Evolutionary conservation across 2,888 invertebrate genomes (phyloP).

Genomic region (Oxytorus armatus): DNA sequence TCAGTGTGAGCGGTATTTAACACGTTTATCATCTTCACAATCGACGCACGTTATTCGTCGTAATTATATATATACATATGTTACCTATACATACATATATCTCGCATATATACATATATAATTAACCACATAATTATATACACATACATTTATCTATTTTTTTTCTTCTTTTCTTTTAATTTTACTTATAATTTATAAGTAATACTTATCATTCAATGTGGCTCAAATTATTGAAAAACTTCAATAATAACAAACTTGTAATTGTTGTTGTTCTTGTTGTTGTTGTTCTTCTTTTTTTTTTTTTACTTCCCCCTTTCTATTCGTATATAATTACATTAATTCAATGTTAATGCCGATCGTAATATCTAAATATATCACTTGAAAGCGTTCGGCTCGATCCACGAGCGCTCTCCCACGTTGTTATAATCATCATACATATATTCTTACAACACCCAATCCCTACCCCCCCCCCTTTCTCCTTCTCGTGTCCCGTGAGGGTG

Average conservation of each 20-base stretch:
- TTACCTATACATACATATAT: constrained; percentile 68
- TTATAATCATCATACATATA: constrained; percentile 59
- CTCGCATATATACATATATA: constrained; percentile 71
- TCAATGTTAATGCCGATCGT: constrained; percentile 69
- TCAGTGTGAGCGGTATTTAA: constrained; percentile 69
- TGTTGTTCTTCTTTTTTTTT: constrained; percentile 51
- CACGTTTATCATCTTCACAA: constrained; percentile 64
- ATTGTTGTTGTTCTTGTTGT: constrained; percentile 62
- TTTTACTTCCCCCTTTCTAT: constrained; percentile 30
- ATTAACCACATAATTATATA: constrained; percentile 65
- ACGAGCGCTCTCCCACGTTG: constrained; percentile 76
- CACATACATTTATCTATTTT: constrained; percentile 63
- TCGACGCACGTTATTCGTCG: constrained; percentile 67
- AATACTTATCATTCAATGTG: constrained; percentile 76
- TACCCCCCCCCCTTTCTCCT: constrained; percentile 9
- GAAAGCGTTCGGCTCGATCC: constrained; percentile 79
- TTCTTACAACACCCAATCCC: constrained; percentile 9
- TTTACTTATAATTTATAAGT: constrained; percentile 71
- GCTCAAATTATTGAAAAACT: constrained; percentile 77
- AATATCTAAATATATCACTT: constrained; percentile 80
- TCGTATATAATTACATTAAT: constrained; percentile 60
- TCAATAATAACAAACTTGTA: constrained; percentile 77
- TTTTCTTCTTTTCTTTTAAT: constrained; percentile 42
- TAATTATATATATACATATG: constrained; percentile 73
- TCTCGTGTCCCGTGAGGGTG: constrained; percentile 68